phyloP scores from a whole-genome alignment of 2,113 vertebrate species.

The Pseudorasbora parva region DNA sequence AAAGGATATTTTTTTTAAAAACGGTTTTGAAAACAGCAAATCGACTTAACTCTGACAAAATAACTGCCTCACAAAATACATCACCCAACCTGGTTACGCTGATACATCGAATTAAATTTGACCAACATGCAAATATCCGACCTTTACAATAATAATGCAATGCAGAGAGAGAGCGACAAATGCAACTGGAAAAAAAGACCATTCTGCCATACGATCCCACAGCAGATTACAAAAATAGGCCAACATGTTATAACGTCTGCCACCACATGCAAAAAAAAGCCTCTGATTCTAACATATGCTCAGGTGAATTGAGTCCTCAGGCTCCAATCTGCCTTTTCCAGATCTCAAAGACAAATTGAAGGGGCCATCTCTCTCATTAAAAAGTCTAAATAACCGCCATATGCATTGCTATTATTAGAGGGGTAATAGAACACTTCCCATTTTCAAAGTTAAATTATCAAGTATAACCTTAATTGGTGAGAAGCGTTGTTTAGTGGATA shows the following conservation, averaged over 20 bases:
- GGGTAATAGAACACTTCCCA: conserved; percentile 72
- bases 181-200: background rate
- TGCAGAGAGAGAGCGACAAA: background rate
- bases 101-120: background rate
- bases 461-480: conserved; percentile 77
- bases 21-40: conserved; percentile 10
- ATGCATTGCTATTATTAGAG: conserved; percentile 78
- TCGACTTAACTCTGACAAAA: conserved; percentile 10
- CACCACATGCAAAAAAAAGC: conserved; percentile 32
- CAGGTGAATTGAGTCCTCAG: conserved; percentile 72
- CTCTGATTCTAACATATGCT: conserved; percentile 71
- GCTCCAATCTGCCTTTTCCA: conserved; percentile 76
- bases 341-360: conserved; percentile 78
- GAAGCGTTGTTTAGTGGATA: conserved; percentile 73
- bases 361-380: conserved; percentile 75
- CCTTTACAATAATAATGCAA: conserved; percentile 5
- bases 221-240: conserved; percentile 49
- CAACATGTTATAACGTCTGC: conserved; percentile 53
- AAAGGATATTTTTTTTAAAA: conserved; percentile 66
- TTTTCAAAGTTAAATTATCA: conserved; percentile 79
- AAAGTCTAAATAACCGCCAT: conserved; percentile 74
- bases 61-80: conserved; percentile 38
- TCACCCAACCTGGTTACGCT: conserved; percentile 2
- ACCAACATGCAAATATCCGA: conserved; percentile 12
- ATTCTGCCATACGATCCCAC: conserved; percentile 37